phyloP scores from a whole-genome alignment of 2,888 invertebrate genomes.

The Nomada goodeniana region DNA sequence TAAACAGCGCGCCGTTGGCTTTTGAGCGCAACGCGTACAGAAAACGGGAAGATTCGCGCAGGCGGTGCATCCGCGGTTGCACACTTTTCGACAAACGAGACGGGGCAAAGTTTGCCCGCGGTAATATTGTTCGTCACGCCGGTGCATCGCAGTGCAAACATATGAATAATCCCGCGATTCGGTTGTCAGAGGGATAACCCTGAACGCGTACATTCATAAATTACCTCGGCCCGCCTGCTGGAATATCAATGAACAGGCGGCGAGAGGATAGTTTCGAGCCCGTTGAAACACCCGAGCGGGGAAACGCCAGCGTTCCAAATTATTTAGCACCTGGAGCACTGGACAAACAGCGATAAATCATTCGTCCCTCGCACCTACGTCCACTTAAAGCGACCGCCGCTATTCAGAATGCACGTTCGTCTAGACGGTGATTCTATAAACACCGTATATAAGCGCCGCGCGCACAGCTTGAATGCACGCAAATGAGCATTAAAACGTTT shows the following conservation, averaged over 20 bases:
- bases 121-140: too few species aligned
- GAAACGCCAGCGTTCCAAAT: neutral
- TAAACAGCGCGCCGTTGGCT: neutral
- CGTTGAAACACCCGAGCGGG: conserved; percentile 2
- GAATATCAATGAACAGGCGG: neutral
- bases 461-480: conserved; percentile 58
- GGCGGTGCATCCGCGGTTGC: too few species aligned
- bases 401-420: conserved; percentile 33
- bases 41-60: too few species aligned
- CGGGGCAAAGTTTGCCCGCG: too few species aligned
- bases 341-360: conserved; percentile 41
- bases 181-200: too few species aligned
- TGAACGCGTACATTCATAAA: neutral
- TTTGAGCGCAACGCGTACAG: neutral
- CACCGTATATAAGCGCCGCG: conserved; percentile 56
- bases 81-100: too few species aligned
- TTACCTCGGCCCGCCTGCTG: neutral
- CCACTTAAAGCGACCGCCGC: neutral
- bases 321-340: neutral
- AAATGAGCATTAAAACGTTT: conserved; percentile 71
- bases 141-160: too few species aligned
- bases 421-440: conserved; percentile 55
- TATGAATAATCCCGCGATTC: too few species aligned
- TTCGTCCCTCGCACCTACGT: neutral
- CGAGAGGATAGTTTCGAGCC: neutral